phyloP scores from a whole-genome alignment of 2,888 invertebrate species.

The Diaphora mendica region DNA sequence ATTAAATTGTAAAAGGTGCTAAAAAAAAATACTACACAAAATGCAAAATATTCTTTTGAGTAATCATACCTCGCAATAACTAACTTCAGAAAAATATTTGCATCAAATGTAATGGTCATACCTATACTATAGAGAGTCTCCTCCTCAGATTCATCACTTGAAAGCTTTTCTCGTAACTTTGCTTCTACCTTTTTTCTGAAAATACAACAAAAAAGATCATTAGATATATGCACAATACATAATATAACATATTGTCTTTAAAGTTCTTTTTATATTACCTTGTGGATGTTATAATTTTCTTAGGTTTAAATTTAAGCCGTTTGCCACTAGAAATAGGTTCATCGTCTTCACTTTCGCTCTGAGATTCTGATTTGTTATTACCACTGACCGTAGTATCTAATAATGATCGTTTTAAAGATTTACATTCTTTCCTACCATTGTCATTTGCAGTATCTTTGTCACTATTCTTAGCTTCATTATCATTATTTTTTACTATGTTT shows the following conservation, averaged over 20 bases:
- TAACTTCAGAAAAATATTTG: too few relatives aligned
- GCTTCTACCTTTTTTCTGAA: slow-evolving; percentile 86
- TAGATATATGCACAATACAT: neutral
- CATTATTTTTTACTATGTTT: slow-evolving; percentile 54
- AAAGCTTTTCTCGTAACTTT: slow-evolving; percentile 81
- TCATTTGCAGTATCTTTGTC: slow-evolving; percentile 59
- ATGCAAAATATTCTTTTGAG: neutral
- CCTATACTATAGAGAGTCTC: slow-evolving; percentile 81
- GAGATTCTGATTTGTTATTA: slow-evolving; percentile 81
- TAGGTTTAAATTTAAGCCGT: slow-evolving; percentile 81
- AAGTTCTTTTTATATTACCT: slow-evolving; percentile 59
- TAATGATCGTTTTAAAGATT: slow-evolving; percentile 75
- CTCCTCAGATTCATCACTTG: slow-evolving; percentile 84
- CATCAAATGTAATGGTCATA: slow-evolving; percentile 39
- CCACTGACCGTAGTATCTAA: slow-evolving; percentile 74
- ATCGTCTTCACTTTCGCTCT: slow-evolving; percentile 79
- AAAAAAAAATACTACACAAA: neutral
- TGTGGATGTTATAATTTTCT: slow-evolving; percentile 76
- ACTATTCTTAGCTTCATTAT: slow-evolving; percentile 56
- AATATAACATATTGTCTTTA: too few relatives aligned
- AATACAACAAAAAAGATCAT: neutral
- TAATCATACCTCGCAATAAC: too few relatives aligned
- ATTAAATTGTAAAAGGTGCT: too few relatives aligned
- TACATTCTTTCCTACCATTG: slow-evolving; percentile 65
- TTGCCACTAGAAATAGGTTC: slow-evolving; percentile 76